Evolutionary conservation across 2,113 vertebrate genomes (phyloP).

Genomic region (Myiagra hebetior): DNA sequence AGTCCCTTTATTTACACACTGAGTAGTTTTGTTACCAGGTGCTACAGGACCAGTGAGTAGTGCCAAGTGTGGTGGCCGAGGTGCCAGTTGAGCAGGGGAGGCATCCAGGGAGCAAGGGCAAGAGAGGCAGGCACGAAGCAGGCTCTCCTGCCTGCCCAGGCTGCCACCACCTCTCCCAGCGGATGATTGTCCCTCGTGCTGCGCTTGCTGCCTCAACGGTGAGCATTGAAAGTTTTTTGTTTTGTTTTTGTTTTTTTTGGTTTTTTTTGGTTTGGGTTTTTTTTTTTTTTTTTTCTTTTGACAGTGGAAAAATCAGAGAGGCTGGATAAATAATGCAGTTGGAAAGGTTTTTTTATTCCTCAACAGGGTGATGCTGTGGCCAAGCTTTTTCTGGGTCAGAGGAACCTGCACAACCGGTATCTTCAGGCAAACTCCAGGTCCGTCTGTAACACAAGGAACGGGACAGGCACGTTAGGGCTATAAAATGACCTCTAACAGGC

Average conservation of each 20-base stretch:
- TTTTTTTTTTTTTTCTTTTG: not conserved
- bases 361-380: not conserved
- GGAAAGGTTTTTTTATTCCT: not conserved
- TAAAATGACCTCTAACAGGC: not conserved
- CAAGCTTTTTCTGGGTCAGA: not conserved
- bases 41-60: not conserved
- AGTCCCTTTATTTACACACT: not conserved
- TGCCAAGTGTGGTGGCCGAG: not conserved
- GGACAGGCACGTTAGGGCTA: not conserved
- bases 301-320: not conserved
- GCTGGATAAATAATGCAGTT: not conserved
- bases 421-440: not conserved
- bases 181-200: rapidly evolving
- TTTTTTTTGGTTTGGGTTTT: not conserved
- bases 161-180: not conserved
- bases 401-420: not conserved
- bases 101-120: not conserved
- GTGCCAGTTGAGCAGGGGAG: not conserved
- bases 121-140: not conserved
- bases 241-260: too few relatives aligned
- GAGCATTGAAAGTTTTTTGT: too few relatives aligned
- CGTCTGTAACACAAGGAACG: not conserved
- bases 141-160: not conserved
- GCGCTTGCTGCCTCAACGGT: not conserved
- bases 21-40: not conserved